Evolutionary conservation across 2,797 vertebrate species (phyloP).

Genomic region (Spea hammondii): DNA sequence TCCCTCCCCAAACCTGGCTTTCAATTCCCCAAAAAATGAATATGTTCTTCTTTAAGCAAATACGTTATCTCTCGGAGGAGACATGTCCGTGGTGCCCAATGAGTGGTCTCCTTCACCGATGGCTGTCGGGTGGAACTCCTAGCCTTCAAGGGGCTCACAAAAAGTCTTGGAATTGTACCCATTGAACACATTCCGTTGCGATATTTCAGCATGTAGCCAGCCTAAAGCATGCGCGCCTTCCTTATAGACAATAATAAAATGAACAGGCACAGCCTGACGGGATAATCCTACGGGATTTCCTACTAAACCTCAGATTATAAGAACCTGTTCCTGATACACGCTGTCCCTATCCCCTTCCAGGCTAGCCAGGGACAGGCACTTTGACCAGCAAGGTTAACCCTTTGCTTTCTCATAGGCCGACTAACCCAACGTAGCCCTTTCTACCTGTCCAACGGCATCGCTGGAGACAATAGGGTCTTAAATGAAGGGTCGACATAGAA

Average conservation of each 20-base stretch:
- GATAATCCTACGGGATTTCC: conserved; percentile 19
- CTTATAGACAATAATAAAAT: conserved; percentile 2
- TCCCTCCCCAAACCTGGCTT: too few relatives aligned
- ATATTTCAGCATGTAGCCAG: neutral
- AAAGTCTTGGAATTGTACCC: neutral
- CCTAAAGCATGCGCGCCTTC: neutral
- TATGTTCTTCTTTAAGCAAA: too few relatives aligned
- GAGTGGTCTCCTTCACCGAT: neutral
- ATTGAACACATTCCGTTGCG: neutral
- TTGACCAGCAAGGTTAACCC: neutral
- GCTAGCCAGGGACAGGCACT: conserved; percentile 2
- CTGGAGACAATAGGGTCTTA: neutral
- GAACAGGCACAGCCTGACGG: neutral
- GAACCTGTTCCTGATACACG: neutral
- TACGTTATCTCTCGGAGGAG: too few relatives aligned
- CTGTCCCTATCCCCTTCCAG: neutral
- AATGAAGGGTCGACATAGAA: too few relatives aligned
- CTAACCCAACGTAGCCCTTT: neutral
- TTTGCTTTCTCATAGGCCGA: neutral
- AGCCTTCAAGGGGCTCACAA: neutral
- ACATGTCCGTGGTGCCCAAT: neutral
- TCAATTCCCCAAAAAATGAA: too few relatives aligned
- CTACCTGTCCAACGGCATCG: neutral
- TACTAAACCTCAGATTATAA: conserved; percentile 3
- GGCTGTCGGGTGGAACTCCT: neutral